Conservation (phyloP, 2,888 invertebrate species). For the Hedychridium roseum region DNA sequence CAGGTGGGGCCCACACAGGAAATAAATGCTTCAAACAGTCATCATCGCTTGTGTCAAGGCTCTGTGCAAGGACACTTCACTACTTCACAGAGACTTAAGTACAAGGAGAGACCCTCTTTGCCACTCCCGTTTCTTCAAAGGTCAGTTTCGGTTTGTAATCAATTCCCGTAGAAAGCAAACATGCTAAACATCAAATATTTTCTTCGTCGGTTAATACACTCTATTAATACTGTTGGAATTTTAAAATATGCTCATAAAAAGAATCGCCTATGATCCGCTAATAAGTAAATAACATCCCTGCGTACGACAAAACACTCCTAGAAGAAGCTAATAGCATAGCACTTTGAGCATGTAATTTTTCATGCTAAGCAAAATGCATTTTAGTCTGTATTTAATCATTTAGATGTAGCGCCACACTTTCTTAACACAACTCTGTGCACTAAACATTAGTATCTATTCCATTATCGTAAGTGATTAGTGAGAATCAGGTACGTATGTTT, state of each 20-base stretch:
- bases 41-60: constrained; percentile 60
- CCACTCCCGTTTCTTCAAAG: constrained; percentile 60
- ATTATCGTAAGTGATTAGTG: too few species aligned
- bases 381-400: too few species aligned
- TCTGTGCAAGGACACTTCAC: constrained; percentile 60
- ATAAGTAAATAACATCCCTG: not conserved
- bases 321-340: too few species aligned
- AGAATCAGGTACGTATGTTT: too few species aligned
- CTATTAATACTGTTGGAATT: not conserved
- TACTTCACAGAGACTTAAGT: constrained; percentile 71
- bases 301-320: not conserved
- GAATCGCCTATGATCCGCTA: not conserved
- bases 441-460: too few species aligned
- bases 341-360: too few species aligned
- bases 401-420: too few species aligned
- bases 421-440: too few species aligned
- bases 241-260: not conserved
- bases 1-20: constrained; percentile 73
- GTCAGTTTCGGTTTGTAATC: constrained; percentile 57
- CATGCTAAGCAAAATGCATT: too few species aligned
- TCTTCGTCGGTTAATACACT: too few species aligned
- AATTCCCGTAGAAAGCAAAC: not conserved
- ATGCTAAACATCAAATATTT: not conserved
- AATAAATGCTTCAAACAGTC: constrained; percentile 55
- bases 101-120: constrained; percentile 70